A percentile compares a stretch with the other conserved stretches of the same genome.
phyloP scores from a whole-genome alignment of 2,113 vertebrate genomes.

The Trematomus loennbergii region DNA sequence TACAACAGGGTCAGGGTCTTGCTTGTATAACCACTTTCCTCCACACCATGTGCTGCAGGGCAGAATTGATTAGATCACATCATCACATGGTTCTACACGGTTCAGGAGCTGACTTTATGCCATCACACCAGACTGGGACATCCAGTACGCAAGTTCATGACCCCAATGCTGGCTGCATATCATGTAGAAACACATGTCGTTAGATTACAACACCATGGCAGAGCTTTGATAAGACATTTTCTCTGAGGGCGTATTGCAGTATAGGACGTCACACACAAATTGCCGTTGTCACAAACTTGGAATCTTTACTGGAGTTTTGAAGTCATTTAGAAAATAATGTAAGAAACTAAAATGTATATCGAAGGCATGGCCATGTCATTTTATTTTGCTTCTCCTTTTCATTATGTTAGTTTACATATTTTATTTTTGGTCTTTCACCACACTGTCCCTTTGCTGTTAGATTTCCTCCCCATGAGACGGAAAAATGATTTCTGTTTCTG shows the following conservation, averaged over 20 bases:
- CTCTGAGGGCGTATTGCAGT: neutral
- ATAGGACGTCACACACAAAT: neutral
- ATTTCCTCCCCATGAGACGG: no score
- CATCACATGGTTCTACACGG: conserved; percentile 41
- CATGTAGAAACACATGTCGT: neutral
- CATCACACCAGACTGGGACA: neutral
- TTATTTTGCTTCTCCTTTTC: no score
- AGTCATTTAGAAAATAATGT: no score
- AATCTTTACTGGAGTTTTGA: no score
- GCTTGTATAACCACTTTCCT: conserved; percentile 49
- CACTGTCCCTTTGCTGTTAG: no score
- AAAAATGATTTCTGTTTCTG: no score
- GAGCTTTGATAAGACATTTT: neutral
- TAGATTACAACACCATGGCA: neutral
- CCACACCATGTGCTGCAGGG: conserved; percentile 23
- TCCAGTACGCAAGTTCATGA: neutral
- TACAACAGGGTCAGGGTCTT: conserved; percentile 39
- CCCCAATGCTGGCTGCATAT: neutral
- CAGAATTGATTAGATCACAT: conserved; percentile 58
- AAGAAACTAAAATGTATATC: neutral
- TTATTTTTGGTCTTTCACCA: no score
- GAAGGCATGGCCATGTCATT: neutral
- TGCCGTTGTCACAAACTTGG: neutral
- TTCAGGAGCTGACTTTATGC: conserved; percentile 1
- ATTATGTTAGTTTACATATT: no score